Conservation (phyloP, 2,113 vertebrate genomes). For the Forbesichthys agassizii region DNA sequence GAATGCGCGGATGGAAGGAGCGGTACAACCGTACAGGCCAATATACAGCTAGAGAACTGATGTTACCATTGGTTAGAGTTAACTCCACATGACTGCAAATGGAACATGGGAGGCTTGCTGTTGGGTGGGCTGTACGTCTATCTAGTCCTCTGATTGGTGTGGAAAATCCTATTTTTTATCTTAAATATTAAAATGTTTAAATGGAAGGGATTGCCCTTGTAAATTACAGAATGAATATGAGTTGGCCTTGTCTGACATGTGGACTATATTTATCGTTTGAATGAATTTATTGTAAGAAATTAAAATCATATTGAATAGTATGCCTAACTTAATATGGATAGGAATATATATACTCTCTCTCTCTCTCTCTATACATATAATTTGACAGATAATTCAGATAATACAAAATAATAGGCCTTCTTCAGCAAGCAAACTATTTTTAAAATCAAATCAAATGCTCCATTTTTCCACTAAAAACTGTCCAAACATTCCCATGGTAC, state of each 20-base stretch:
- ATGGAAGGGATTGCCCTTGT: neutral
- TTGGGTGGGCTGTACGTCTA: conserved; percentile 64
- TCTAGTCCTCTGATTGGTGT: conserved; percentile 45
- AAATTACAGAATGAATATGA: neutral
- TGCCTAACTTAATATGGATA: neutral
- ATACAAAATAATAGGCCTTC: no score
- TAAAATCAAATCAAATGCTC: neutral
- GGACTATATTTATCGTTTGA: no score
- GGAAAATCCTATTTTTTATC: conserved; percentile 5
- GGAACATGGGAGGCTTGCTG: conserved; percentile 36
- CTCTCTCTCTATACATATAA: no score
- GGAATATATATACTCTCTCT: neutral
- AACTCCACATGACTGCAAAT: conserved; percentile 47
- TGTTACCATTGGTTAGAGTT: conserved; percentile 47
- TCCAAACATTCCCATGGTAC: conserved; percentile 7
- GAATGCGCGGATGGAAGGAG: conserved; percentile 56
- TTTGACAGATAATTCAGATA: no score
- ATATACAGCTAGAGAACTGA: conserved; percentile 51
- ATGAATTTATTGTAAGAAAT: no score
- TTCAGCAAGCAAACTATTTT: no score
- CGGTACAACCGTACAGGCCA: conserved; percentile 40
- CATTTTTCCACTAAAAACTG: neutral
- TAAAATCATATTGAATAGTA: neutral
- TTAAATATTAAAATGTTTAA: neutral
- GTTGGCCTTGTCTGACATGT: no score